Base-by-base conservation (phyloP, 1,140 invertebrate genomes). In the Drosophila hydei region DNA sequence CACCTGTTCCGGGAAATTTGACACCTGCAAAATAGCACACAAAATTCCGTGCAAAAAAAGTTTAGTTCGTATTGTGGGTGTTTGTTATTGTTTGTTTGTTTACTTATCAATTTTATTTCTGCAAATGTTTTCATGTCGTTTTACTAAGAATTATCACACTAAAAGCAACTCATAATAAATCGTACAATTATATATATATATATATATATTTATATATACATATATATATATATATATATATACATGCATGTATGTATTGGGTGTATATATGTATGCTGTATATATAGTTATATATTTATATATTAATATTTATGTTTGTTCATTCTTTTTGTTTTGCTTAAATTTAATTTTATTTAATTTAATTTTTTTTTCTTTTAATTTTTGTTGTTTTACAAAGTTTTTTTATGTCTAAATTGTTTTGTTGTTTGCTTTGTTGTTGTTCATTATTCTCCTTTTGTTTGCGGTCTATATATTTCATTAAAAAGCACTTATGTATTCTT, bases 401-500 rank as follows among this genome's bases (percentile, higher is more conserved):
- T 64, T 61, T 42, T 81, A 68, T 72, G 52, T 48, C 48, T 68
- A 55, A 59, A 58, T 55, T 54, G 33, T 40, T 40, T 42, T 16
- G 14, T 16, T 42, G 14, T 16, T 0, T 42, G 14, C 6, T 0
- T 40, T 40, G n/a, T 42, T 42, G n/a, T 65, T 64, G 61, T 83
- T 65, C 50, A 62, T 27, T 65, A 51, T 77, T 63, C 18, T 79
- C 54, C 30, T 42, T 42, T 14, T 42, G 36, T 67, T 76, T 75
- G 83, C 77, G 56, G 78, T 81, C 83, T 87, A 81, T 85, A 87
- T 87, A 88, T 87, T 81, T 59, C 77, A 65, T 77, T 87, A 85
- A 85, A 85, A 85, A 85, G 81, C 81, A 85, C 81, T 85, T 85
- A 85, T 87, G 81, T 87, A 85, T 80, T 56, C 77, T 87, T 85